Evolutionary conservation across 2,113 vertebrate genomes (phyloP), one percentile per base, ranked within the genome.

Genomic region (Mesitornis unicolor): DNA sequence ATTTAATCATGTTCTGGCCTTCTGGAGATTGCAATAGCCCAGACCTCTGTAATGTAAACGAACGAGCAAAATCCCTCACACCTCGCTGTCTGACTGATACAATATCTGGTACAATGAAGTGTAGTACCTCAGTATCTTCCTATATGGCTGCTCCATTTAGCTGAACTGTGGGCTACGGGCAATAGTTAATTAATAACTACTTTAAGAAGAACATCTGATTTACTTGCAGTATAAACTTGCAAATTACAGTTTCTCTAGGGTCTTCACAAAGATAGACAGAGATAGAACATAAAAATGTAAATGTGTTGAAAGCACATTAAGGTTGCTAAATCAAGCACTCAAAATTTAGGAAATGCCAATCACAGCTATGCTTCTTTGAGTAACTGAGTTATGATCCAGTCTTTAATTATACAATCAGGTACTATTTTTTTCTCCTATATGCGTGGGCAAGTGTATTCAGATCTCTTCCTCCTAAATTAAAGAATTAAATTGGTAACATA

Each of bases 261-360:
- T 84, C 65, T 87, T 87, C 36, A 42, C 43, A 82, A 50, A 68
- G 54, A 53, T 19, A 87, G 88, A 85, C n/a, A 80, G 80, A 93
- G 95, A 94, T 89, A 94, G 87, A 95, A 87, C 25, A 79, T 54
- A 71, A 90, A 89, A 89, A 61, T 45, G 71, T 64, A 73, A 87
- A 87, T 42, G 74, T 53, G 65, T 87, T 96, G 93, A 95, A 91
- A 92, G 91, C 65, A 82, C 33, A 82, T 82, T 73, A 82, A 87
- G 40, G 89, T 84, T 94, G 57, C 91, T 95, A 97, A 95, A 95
- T 97, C 91, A 84, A 91, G 94, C 69, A 57, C 81, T 93, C 7
- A 9, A 87, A 95, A 92, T 73, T 89, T 95, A 95, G 95, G 93
- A 97, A 97, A 95, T 97, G 91, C 93, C 93, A 91, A 38, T 96